Conservation (phyloP, 1,140 invertebrate genomes). For the Thalassaphorura encarpata region DNA sequence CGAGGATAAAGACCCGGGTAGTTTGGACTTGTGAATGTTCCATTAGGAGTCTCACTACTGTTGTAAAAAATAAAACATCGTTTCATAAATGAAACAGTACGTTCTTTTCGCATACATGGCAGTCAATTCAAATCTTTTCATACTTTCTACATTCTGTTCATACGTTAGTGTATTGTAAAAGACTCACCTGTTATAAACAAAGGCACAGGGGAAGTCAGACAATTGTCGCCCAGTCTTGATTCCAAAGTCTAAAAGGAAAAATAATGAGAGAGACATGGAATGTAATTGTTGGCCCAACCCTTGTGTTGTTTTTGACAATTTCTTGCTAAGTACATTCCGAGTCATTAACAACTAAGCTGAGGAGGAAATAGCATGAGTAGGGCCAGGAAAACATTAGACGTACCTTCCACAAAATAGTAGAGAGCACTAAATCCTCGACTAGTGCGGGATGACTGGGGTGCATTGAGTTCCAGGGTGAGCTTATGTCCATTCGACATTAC, state of each 20-base stretch:
- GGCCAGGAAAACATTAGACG: too few relatives aligned
- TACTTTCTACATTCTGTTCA: too few relatives aligned
- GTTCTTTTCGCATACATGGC: background rate
- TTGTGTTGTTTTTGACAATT: background rate
- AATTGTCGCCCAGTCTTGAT: slow-evolving; percentile 64
- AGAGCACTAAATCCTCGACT: slow-evolving; percentile 72
- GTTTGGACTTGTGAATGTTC: slow-evolving; percentile 82
- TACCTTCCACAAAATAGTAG: slow-evolving; percentile 82
- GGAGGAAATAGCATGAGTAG: slow-evolving; percentile 46
- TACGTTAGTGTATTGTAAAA: too few relatives aligned
- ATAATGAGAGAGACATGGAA: background rate
- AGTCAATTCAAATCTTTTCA: background rate
- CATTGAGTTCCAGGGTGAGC: slow-evolving; percentile 70
- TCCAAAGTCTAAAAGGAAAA: slow-evolving; percentile 44
- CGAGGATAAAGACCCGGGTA: slow-evolving; percentile 84
- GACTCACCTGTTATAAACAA: too few relatives aligned
- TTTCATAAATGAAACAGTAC: too few relatives aligned
- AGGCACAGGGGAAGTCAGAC: slow-evolving; percentile 63
- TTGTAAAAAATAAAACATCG: too few relatives aligned
- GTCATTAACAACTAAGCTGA: slow-evolving; percentile 10
- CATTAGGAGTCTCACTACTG: slow-evolving; percentile 62
- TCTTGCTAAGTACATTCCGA: too few relatives aligned
- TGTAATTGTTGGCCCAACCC: background rate
- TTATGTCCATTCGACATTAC: slow-evolving; percentile 81
- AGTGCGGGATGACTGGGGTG: slow-evolving; percentile 55